Base-by-base conservation (phyloP, 1,140 invertebrate genomes). In the Alviniconcha marisindica region DNA sequence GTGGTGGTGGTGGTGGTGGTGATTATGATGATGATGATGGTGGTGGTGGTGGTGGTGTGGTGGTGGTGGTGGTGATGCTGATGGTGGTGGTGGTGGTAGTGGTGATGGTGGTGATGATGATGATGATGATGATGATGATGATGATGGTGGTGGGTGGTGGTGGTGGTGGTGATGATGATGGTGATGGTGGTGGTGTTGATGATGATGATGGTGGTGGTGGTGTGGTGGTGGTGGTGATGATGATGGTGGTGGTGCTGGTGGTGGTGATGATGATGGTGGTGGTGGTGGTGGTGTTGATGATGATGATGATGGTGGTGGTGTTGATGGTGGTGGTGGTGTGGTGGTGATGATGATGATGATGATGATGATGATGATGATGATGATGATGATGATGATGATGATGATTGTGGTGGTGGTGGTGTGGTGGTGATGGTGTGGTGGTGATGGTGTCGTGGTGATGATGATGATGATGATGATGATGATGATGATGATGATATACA, bases 1-100 rank as follows among this genome's bases (percentile, higher is more conserved):
- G 48, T 82, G 77, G 44, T 84, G 60, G 12, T 84, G 60, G 54
- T 84, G 40, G 48, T 83, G 56, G 63, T 83, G 77, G 51, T 84
- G 78, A 69, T 84, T 54, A 60, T 81, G 77, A 81, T 81, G 77
- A 42, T 81, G 77, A 81, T 63, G 77, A 66, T 81, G 78, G 51
- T 54, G 56, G 38, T 83, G 73, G 40, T 76, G 81, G 51, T 76
- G 69, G 63, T 82, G 81, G 1, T 77, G 66, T 79, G 63, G 42
- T 40, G 76, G 36, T 79, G 21, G n/a, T 71, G 2, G 48, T 71
- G 18, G 21, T 81, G 63, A 33, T 81, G 63, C 15, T 82, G 54
- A 31, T 83, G 44, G 48, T 83, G 54, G 28, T 83, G 56, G 7
- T 83, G 76, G 28, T 83, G 76, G 7, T 79, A 56, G 31, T 83